These are phyloP conservation scores for Cyclargus thomasi DNA, from an alignment of 1,140 invertebrate genomes.

Conservation along the genomic window DNA sequence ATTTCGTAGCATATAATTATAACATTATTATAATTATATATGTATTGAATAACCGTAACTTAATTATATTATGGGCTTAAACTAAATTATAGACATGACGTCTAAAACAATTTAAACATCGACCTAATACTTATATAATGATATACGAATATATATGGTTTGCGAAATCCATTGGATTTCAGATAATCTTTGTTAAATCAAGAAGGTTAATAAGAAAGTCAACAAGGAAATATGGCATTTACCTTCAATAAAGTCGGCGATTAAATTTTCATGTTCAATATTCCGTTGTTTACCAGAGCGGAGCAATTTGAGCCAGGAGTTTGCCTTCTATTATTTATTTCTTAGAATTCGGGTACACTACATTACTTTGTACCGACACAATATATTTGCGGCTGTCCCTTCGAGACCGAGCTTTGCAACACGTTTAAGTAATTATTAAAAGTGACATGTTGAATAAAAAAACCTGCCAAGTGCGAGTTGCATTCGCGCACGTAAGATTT, in stretches of 20 bases:
- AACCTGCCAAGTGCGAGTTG: too few species aligned
- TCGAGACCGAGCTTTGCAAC: too few species aligned
- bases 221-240: slow-evolving; percentile 38
- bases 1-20: too few species aligned
- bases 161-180: background rate
- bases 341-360: slow-evolving; percentile 14
- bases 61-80: too few species aligned
- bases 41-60: too few species aligned
- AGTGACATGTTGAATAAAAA: too few species aligned
- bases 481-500: too few species aligned
- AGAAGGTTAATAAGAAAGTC: slow-evolving; percentile 37
- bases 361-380: background rate
- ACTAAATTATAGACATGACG: too few species aligned
- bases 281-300: slow-evolving; percentile 75
- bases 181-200: slow-evolving; percentile 13
- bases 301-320: slow-evolving; percentile 15
- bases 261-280: slow-evolving; percentile 82
- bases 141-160: background rate
- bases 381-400: too few species aligned
- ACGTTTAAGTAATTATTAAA: too few species aligned
- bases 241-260: slow-evolving; percentile 77
- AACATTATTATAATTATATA: too few species aligned
- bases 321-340: slow-evolving; percentile 14
- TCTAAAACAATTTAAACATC: background rate
- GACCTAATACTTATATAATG: background rate